Conservation (phyloP, 30 jellyfish, hydroid and myxozoan species). For the Aurelia sp. region DNA sequence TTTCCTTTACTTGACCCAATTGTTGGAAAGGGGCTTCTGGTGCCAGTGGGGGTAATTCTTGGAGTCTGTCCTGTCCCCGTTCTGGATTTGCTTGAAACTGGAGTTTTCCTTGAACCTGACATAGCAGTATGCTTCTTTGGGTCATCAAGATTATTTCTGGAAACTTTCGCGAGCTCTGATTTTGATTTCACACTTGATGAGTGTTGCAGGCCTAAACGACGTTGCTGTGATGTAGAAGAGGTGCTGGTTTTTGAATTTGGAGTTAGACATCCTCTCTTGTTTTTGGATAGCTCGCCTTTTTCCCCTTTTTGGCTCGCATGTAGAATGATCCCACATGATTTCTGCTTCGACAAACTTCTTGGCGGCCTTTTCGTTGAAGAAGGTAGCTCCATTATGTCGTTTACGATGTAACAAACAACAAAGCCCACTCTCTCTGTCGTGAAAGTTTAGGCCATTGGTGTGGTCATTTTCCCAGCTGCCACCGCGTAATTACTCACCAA, state of each 20-base stretch:
- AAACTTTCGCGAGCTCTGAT: too few species aligned
- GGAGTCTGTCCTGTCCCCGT: slow-evolving; percentile 17
- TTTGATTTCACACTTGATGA: too few species aligned
- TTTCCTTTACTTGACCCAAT: slow-evolving; percentile 22
- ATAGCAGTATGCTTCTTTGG: background rate
- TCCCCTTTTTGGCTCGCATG: slow-evolving; percentile 18
- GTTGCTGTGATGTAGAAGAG: slow-evolving; percentile 11
- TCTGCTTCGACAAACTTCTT: slow-evolving; percentile 40
- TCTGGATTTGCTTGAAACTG: slow-evolving; percentile 20
- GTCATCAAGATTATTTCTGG: slow-evolving; percentile 8
- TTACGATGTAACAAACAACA: too few species aligned
- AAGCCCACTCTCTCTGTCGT: too few species aligned
- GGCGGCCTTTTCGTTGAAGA: slow-evolving; percentile 25
- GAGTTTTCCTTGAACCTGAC: slow-evolving; percentile 27
- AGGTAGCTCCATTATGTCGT: background rate
- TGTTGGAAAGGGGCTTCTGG: slow-evolving; percentile 24
- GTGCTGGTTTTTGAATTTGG: slow-evolving; percentile 31
- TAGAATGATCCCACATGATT: slow-evolving; percentile 37
- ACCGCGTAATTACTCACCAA: too few species aligned
- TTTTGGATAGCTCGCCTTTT: slow-evolving; percentile 6
- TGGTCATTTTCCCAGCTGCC: too few species aligned
- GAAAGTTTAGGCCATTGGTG: too few species aligned
- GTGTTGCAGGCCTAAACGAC: too few species aligned
- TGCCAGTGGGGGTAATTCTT: slow-evolving; percentile 36
- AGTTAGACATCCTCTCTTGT: slow-evolving; percentile 41